Conservation (phyloP, 2,888 invertebrate genomes). For the Penaeus monodon region DNA sequence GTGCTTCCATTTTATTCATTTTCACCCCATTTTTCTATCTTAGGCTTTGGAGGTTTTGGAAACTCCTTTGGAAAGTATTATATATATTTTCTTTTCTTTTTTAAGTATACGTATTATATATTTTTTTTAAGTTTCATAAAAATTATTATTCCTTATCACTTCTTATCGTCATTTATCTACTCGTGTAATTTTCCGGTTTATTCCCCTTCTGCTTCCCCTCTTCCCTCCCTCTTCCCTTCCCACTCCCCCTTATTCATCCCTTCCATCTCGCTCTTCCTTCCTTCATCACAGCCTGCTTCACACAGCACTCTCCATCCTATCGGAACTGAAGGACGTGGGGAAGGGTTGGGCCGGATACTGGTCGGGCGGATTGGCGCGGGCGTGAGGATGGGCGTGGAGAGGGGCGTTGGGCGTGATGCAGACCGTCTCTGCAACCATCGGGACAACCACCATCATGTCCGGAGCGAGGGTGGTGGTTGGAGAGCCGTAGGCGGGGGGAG, state of each 20-base stretch:
- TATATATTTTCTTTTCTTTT: neutral
- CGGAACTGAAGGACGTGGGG: slow-evolving; percentile 51
- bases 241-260: neutral
- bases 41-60: no score
- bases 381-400: slow-evolving; percentile 9
- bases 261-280: neutral
- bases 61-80: no score
- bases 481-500: slow-evolving; percentile 51
- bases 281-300: slow-evolving; percentile 3
- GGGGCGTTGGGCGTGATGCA: slow-evolving; percentile 61
- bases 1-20: no score
- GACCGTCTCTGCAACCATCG: slow-evolving; percentile 59
- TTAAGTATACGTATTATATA: neutral
- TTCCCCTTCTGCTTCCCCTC: neutral
- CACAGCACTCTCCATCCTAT: slow-evolving; percentile 61
- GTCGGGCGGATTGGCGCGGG: slow-evolving; percentile 42
- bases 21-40: no score
- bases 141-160: neutral
- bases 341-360: slow-evolving; percentile 46
- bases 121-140: neutral
- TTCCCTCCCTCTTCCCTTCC: neutral
- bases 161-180: neutral
- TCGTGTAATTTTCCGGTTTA: neutral
- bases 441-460: slow-evolving; percentile 54
- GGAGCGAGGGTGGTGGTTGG: slow-evolving; percentile 21